phyloP scores from a whole-genome alignment of 2,888 invertebrate genomes.

The Platypus cylindrus region DNA sequence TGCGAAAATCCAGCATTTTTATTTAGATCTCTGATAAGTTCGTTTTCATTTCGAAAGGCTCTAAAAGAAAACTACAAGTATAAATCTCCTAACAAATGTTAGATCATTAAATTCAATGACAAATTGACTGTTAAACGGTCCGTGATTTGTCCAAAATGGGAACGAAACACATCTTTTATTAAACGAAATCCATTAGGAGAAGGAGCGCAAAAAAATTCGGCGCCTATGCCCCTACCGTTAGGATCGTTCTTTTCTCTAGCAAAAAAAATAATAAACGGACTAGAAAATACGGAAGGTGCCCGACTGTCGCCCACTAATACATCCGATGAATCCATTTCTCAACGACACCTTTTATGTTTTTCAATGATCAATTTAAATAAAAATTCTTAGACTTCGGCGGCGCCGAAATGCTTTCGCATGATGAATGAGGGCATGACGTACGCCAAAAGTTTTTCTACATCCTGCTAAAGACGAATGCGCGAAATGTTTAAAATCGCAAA shows the following conservation, averaged over 20 bases:
- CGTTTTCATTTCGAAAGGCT: no score
- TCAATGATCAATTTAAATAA: slow-evolving; percentile 33
- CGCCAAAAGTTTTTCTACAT: slow-evolving; percentile 27
- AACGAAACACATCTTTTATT: no score
- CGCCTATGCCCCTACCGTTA: slow-evolving; percentile 7
- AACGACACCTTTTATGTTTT: slow-evolving; percentile 32
- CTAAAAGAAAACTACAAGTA: no score
- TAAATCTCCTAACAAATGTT: no score
- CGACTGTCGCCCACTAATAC: slow-evolving; percentile 24
- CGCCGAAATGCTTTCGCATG: slow-evolving; percentile 22
- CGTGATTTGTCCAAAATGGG: no score
- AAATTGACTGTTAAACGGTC: no score
- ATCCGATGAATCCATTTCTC: slow-evolving; percentile 29
- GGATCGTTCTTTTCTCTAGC: no score
- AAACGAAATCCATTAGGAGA: slow-evolving; percentile 11
- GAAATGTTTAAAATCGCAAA: slow-evolving; percentile 25
- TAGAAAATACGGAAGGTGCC: slow-evolving; percentile 17
- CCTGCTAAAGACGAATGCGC: slow-evolving; percentile 24
- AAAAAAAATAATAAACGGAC: slow-evolving; percentile 14
- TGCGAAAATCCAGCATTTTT: no score
- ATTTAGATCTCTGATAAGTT: no score
- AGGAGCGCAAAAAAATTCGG: slow-evolving; percentile 10
- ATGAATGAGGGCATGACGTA: slow-evolving; percentile 28
- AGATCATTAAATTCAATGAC: no score
- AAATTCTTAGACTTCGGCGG: slow-evolving; percentile 24